Evolutionary conservation across 2,797 vertebrate species (phyloP), one percentile per base, ranked within the genome.

Genomic region (Alcedo quadribrachys): DNA sequence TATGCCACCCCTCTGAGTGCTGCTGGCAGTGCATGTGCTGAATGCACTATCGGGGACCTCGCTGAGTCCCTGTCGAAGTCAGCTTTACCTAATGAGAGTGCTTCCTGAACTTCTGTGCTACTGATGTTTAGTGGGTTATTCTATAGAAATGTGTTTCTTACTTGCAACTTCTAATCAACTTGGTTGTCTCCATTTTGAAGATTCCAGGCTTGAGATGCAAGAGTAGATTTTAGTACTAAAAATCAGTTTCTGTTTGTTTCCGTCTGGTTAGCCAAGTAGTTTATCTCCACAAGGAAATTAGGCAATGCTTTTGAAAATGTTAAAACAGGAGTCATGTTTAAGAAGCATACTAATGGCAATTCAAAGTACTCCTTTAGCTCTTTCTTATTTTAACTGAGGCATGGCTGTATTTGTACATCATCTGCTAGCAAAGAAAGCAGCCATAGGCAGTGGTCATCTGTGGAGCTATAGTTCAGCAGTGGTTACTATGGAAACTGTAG

Each of bases 401-500:
- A 11, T 33, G 45, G 16, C 50, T 61, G 22, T 71, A 61, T 68
- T 65, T 69, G 45, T 60, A 40, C 20, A 32, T 82, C 45, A 86
- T 69, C 53, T 77, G 30, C 51, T 87, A 75, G 37, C 46, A 85
- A 85, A 28, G 37, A 81, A 84, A 87, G 70, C 50, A 58, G 62
- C 63, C 65, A 82, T 55, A 94, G 92, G 30, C 63, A 81, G n/a
- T 85, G 73, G 93, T 96, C 79, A 94, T 33, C 74, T 81, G 55
- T 66, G 75, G 90, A 96, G 48, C 66, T 68, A 57, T 32, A 86
- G 90, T 87, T 94, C 83, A 86, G 65, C 74, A 83, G 37, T 94
- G 58, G 76, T 92, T 95, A 35, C 87, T 86, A 57, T 92, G 84
- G 84, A 93, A 96, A 95, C 71, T 5, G 6, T 85, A 81, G 66